Base-by-base conservation (phyloP, 30 jellyfish, hydroid and myxozoan genomes). In the Nemopilema nomurai region DNA sequence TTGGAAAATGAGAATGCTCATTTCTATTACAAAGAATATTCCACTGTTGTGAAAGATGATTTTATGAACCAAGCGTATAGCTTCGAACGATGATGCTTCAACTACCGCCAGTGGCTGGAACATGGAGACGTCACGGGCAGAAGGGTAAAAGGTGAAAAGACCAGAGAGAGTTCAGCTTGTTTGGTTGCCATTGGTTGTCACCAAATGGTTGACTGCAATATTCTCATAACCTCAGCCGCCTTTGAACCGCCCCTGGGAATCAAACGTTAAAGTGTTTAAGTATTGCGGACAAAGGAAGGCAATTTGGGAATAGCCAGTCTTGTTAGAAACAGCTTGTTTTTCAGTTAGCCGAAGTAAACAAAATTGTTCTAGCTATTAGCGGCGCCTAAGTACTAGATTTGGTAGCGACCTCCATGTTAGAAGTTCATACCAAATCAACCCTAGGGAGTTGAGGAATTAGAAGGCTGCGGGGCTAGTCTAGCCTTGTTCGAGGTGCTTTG, bases 341-440 rank as follows among this genome's bases (percentile, higher is more conserved):
- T 73, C 23, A 66, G 13, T 66, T n/a, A 33, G 51, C 28, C 51
- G 83, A 73, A 73, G 83, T 73, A 73, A 73, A 73, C 83, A 73
- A 73, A 66, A 73, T 73, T 73, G 51, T 66, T 73, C 49, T 73
- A 19, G 33, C 49, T 69, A 73, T 73, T 73, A 73, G 83, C 25
- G 83, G 69, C 83, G 51, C 69, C 22, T 73, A 73, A 33, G 21
- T 1, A 18, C 51, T 18, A 73, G 51, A 73, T 73, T 41, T 69
- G 83, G 33, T 73, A 73, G 83, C 51, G 83, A 73, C 83, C 83
- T 73, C 83, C 83, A 69, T 8, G 83, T 30, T 16, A 31, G 21
- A 66, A 73, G 9, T 23, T 30, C 71, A 33, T 30, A 49, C 83
- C 83, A 69, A 73, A 73, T 9, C 1, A 30, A 32, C 65, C 83